phyloP scores from a whole-genome alignment of 2,888 invertebrate species.

The Heteromyza rotundicornis region DNA sequence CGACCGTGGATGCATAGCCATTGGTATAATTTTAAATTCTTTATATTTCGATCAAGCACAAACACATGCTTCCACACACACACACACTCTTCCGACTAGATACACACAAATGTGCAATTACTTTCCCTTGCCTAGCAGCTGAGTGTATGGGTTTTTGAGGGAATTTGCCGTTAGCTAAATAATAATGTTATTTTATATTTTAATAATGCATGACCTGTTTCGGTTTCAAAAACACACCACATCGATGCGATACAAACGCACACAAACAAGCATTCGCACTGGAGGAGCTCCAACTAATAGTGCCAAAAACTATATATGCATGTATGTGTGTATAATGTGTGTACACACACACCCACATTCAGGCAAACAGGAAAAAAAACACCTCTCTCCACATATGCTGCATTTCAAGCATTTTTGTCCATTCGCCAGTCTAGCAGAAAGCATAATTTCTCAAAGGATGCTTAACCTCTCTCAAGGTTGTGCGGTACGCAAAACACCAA shows the following conservation, averaged over 20 bases:
- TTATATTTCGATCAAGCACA: constrained; percentile 8
- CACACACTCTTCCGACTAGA: not conserved
- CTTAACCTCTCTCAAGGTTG: constrained; percentile 28
- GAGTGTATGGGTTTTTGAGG: not conserved
- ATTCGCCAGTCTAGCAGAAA: not conserved
- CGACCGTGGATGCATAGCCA: constrained; percentile 1
- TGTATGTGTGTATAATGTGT: not conserved
- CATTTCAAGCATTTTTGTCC: not conserved
- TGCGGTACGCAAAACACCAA: not conserved
- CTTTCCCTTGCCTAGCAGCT: not conserved
- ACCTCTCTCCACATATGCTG: not conserved
- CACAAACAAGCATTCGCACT: not conserved
- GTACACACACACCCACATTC: not conserved
- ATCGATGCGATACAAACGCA: not conserved
- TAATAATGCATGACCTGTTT: constrained; percentile 26
- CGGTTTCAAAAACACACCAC: not conserved
- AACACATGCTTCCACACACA: not conserved
- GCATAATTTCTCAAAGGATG: constrained; percentile 3
- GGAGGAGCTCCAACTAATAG: not conserved
- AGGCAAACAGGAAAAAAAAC: not conserved
- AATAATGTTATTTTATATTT: constrained; percentile 23
- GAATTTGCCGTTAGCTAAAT: constrained; percentile 21
- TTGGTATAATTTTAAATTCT: constrained; percentile 14
- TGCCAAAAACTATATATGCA: not conserved
- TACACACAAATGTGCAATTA: not conserved